Evolutionary conservation across 2,113 vertebrate species (phyloP).

Genomic region (Brachionichthys hirsutus): DNA sequence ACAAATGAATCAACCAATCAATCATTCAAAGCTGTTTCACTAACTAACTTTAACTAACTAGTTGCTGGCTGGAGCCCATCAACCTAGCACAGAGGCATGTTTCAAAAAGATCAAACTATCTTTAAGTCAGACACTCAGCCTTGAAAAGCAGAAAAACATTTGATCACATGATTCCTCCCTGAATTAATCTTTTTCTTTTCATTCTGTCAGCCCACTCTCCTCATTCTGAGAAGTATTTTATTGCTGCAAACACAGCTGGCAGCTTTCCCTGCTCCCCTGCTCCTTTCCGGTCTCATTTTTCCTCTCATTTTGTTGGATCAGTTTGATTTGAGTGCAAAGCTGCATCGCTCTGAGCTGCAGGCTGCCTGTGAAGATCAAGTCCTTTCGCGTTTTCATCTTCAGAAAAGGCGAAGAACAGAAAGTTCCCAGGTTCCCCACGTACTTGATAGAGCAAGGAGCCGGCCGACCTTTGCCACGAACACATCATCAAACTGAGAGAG

Average conservation of each 20-base stretch:
- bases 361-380: constrained; percentile 57
- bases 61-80: too few relatives aligned
- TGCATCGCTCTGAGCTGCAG: constrained; percentile 45
- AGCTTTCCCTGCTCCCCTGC: constrained; percentile 27
- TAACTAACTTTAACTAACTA: too few relatives aligned
- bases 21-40: too few relatives aligned
- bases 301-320: constrained; percentile 43
- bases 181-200: neutral
- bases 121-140: too few relatives aligned
- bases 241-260: constrained; percentile 41
- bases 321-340: constrained; percentile 63
- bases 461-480: constrained; percentile 33
- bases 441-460: constrained; percentile 39
- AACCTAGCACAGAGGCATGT: too few relatives aligned
- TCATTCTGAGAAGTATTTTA: constrained; percentile 25
- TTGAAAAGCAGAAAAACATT: neutral
- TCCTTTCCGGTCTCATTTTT: constrained; percentile 51
- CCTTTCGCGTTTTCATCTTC: constrained; percentile 53
- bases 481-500: constrained; percentile 56
- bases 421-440: constrained; percentile 39
- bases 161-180: neutral
- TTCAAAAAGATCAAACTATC: too few relatives aligned
- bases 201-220: neutral
- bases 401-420: constrained; percentile 42
- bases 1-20: too few relatives aligned